Conservation (phyloP, 2,888 invertebrate genomes). For the Bimastos eiseni region DNA sequence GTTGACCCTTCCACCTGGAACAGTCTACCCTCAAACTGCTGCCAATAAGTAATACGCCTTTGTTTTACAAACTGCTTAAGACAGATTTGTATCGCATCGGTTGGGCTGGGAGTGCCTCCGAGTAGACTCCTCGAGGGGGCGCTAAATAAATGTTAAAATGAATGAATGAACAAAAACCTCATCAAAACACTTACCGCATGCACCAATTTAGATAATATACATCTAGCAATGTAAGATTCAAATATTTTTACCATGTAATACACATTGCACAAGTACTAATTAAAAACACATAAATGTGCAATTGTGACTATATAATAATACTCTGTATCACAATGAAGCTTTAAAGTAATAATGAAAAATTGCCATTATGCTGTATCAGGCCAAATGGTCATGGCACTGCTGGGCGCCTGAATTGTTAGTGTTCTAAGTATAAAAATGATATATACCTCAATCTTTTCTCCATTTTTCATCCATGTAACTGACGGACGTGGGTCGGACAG, state of each 20-base stretch:
- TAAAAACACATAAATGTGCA: not conserved
- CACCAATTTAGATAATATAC: not conserved
- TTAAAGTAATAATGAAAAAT: not conserved
- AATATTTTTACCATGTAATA: not conserved
- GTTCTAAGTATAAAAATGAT: not conserved
- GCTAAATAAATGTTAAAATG: too few species aligned
- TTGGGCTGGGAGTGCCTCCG: too few species aligned
- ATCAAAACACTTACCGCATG: not conserved
- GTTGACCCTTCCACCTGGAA: too few species aligned
- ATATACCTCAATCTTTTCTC: conserved; percentile 74
- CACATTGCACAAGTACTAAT: not conserved
- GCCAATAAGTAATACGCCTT: too few species aligned
- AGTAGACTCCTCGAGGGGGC: too few species aligned
- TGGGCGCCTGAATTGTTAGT: not conserved
- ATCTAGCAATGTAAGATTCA: not conserved
- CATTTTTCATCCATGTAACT: conserved; percentile 88
- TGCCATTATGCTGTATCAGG: not conserved
- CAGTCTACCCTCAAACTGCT: too few species aligned
- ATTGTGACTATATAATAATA: not conserved
- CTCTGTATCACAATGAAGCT: not conserved
- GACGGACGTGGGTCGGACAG: conserved; percentile 90
- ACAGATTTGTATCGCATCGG: too few species aligned
- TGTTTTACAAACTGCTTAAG: too few species aligned
- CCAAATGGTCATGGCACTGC: not conserved
- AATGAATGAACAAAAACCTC: not conserved